Conservation (phyloP, 2,113 vertebrate species). For the Emydocephalus ijimae region DNA sequence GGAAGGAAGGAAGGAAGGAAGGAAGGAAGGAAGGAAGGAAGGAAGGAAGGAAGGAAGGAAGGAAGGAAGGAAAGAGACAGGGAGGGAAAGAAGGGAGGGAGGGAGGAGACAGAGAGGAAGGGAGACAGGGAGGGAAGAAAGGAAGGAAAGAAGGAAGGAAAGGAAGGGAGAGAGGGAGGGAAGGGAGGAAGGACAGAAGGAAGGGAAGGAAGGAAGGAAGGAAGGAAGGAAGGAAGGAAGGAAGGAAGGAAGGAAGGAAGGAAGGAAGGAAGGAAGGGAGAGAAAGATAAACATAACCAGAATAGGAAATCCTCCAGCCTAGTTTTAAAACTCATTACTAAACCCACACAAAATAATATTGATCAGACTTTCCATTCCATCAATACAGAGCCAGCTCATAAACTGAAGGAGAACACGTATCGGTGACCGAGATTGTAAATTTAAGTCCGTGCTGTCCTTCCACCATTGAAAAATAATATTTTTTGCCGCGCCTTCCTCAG, state of each 20-base stretch:
- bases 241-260: too few relatives aligned
- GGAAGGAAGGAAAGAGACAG: too few relatives aligned
- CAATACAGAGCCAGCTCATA: neutral
- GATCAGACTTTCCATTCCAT: neutral
- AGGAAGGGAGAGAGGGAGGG: fast-evolving
- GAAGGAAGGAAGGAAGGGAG: too few relatives aligned
- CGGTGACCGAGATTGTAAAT: neutral
- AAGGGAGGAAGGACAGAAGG: too few relatives aligned
- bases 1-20: fast-evolving
- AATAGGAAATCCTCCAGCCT: neutral
- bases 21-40: too few relatives aligned
- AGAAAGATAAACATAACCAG: neutral
- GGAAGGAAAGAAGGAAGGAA: too few relatives aligned
- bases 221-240: too few relatives aligned
- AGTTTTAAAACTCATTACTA: neutral
- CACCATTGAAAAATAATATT: neutral
- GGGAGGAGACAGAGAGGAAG: too few relatives aligned
- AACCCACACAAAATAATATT: neutral
- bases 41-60: too few relatives aligned
- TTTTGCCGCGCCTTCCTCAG: neutral
- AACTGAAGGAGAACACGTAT: neutral
- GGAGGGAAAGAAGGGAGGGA: too few relatives aligned
- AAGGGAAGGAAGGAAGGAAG: too few relatives aligned
- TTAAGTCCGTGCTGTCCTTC: neutral
- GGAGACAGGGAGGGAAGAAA: too few relatives aligned